Base-by-base conservation (phyloP, 2,888 invertebrate species). In the Callyntrura sp. region DNA sequence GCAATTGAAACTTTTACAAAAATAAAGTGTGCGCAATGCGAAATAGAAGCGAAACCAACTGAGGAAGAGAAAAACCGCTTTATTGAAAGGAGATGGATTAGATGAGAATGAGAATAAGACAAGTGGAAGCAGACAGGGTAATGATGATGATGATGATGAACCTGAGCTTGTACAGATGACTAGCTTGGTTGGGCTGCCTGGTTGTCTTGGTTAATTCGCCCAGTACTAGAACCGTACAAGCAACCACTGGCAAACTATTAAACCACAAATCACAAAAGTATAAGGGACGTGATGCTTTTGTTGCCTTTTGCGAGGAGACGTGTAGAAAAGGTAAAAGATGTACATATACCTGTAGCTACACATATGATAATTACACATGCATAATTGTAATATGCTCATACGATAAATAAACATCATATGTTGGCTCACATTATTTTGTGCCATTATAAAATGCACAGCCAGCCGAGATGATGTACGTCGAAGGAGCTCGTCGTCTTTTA, bases 61-160 rank as follows among this genome's bases (percentile, higher is more conserved):
- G 45, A 73, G 48, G 9, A 23, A 28, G 6, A 25, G 25, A 35
- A 68, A 25, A 68, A 68, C 6, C 6, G 57, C 23, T 79, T 60
- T 14, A 60, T 57, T 79, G 79, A 79, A 76, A 51, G 76, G 48
- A 79, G 79, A 79, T 79, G 79, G 60, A 79, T 79, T 79, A 43
- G 57, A 35, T 79, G 79, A 43, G 57, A 17, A 79, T 57, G 79
- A 60, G 43, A 79, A 60, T n/a, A 35, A 79, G 79, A 79, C 79
- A 79, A 79, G 57, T 79, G 57, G 60, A 79, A 79, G 57, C 57
- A 60, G 79, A 79, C 79, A 79, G 60, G 79, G 57, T 79, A 57
- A 79, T 79, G 14, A 60, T 78, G 62, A 62, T 62, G 78, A 78
- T 78, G 62, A 62, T 62, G 78, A 78, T 79, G 35, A 57, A 79